These are phyloP conservation scores for Synergus itoensis DNA, from an alignment of 2,888 invertebrate genomes.

Conservation along the genomic window DNA sequence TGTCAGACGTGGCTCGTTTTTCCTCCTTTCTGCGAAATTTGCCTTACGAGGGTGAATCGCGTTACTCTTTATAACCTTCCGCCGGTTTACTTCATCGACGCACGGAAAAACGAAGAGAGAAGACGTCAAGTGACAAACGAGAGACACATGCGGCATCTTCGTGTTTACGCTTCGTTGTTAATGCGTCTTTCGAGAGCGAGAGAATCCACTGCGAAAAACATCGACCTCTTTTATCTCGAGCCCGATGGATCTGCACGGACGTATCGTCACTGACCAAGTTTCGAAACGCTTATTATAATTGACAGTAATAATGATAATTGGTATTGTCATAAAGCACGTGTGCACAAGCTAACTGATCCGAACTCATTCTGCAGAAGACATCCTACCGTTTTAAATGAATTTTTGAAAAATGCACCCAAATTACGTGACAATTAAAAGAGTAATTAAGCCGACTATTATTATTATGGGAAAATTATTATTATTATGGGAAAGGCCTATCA, in stretches of 20 bases:
- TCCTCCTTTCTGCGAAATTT: slow-evolving; percentile 48
- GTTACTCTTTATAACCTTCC: slow-evolving; percentile 38
- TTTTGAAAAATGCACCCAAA: neutral
- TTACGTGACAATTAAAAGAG: neutral
- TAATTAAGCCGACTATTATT: no score
- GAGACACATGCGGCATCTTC: slow-evolving; percentile 66
- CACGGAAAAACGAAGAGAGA: slow-evolving; percentile 68
- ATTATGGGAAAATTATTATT: neutral
- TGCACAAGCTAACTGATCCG: neutral
- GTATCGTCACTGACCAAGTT: slow-evolving; percentile 25
- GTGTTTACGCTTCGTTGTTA: slow-evolving; percentile 58
- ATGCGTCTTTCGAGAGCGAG: slow-evolving; percentile 20
- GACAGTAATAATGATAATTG: slow-evolving; percentile 33
- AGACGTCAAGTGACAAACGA: slow-evolving; percentile 72
- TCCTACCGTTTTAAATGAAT: neutral
- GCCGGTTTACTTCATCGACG: slow-evolving; percentile 55
- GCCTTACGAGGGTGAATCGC: slow-evolving; percentile 39
- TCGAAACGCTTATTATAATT: slow-evolving; percentile 29
- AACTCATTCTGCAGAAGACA: neutral
- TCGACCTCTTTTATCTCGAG: slow-evolving; percentile 31
- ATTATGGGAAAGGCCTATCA: neutral
- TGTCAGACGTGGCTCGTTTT: slow-evolving; percentile 46
- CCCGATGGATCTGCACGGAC: neutral
- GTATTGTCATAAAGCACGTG: slow-evolving; percentile 15
- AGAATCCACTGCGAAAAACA: slow-evolving; percentile 28